Conservation (phyloP, 2,888 invertebrate genomes). For the Limnephilus rhombicus region DNA sequence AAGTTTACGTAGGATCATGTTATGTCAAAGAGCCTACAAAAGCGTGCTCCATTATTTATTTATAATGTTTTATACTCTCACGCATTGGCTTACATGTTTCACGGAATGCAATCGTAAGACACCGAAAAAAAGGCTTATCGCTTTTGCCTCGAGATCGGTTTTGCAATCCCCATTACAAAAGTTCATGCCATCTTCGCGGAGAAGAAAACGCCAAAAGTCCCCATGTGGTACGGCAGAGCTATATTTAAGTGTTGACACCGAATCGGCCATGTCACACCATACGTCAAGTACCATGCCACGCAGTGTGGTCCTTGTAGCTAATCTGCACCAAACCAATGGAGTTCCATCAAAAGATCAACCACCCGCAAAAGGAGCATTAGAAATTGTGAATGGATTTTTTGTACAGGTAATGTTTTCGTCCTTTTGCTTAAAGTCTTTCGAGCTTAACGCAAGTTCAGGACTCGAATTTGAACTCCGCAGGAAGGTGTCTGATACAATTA, state of each 20-base stretch:
- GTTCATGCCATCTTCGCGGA: slow-evolving; percentile 11
- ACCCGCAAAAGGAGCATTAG: not conserved
- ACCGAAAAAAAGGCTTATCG: not conserved
- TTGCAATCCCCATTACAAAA: slow-evolving; percentile 15
- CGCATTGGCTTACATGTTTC: not conserved
- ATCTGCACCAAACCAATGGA: not conserved
- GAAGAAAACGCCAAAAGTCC: slow-evolving; percentile 2
- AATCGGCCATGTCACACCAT: slow-evolving; percentile 51
- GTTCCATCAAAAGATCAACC: not conserved
- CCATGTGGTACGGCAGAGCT: slow-evolving; percentile 38
- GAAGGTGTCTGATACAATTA: slow-evolving; percentile 42
- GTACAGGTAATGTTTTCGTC: not conserved
- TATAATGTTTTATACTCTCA: not conserved
- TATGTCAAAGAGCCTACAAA: not conserved
- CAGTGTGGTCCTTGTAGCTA: slow-evolving; percentile 54
- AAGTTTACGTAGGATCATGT: not conserved
- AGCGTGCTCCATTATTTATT: not conserved
- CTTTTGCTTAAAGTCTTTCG: not conserved
- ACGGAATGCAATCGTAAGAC: not conserved
- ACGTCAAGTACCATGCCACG: slow-evolving; percentile 51
- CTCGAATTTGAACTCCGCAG: slow-evolving; percentile 27
- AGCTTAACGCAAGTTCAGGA: not conserved
- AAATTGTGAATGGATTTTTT: not conserved
- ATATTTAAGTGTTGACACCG: slow-evolving; percentile 62
- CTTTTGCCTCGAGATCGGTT: not conserved